phyloP scores from a whole-genome alignment of 2,797 vertebrate genomes.

The Oryzias dopingdopingensis region DNA sequence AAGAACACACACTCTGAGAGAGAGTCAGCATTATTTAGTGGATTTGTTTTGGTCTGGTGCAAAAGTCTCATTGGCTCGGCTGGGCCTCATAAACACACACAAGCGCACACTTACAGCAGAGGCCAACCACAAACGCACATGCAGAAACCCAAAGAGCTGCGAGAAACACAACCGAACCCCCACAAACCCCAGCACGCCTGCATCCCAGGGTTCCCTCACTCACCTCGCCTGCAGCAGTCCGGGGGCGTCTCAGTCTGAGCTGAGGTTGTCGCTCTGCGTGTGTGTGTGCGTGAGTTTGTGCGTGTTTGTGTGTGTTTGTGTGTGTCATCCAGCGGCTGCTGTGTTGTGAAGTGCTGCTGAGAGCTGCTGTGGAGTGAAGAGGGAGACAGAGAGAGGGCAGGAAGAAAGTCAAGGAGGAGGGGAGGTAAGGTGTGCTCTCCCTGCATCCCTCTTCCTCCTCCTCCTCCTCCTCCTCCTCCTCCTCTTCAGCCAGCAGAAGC shows the following conservation, averaged over 20 bases:
- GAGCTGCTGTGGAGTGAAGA: slow-evolving; percentile 56
- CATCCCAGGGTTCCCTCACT: slow-evolving; percentile 33
- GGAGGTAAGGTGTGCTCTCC: slow-evolving; percentile 79
- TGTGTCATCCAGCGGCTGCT: neutral
- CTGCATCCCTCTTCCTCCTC: slow-evolving; percentile 75
- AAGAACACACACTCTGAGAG: slow-evolving; percentile 47
- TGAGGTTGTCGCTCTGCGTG: slow-evolving; percentile 65
- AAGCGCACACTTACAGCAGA: slow-evolving; percentile 17
- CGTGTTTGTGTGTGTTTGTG: slow-evolving; percentile 19
- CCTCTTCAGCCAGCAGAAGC: slow-evolving; percentile 49
- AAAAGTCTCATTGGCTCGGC: slow-evolving; percentile 63
- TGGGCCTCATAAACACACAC: slow-evolving; percentile 47
- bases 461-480: slow-evolving; percentile 50
- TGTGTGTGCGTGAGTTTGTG: slow-evolving; percentile 29
- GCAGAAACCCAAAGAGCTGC: slow-evolving; percentile 28
- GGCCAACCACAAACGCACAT: slow-evolving; percentile 37
- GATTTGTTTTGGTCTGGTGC: slow-evolving; percentile 73
- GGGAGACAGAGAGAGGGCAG: slow-evolving; percentile 50
- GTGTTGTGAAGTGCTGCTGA: slow-evolving; percentile 47
- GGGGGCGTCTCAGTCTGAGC: slow-evolving; percentile 56
- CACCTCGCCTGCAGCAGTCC: slow-evolving; percentile 74
- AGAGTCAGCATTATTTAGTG: slow-evolving; percentile 68
- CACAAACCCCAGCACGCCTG: slow-evolving; percentile 10
- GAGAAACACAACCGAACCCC: slow-evolving; percentile 6
- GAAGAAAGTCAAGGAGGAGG: slow-evolving; percentile 48